A percentile compares a stretch with the other conserved stretches of the same genome.
Evolutionary conservation across 1,140 invertebrate genomes (phyloP).

Genomic region (Bombus pascuorum): DNA sequence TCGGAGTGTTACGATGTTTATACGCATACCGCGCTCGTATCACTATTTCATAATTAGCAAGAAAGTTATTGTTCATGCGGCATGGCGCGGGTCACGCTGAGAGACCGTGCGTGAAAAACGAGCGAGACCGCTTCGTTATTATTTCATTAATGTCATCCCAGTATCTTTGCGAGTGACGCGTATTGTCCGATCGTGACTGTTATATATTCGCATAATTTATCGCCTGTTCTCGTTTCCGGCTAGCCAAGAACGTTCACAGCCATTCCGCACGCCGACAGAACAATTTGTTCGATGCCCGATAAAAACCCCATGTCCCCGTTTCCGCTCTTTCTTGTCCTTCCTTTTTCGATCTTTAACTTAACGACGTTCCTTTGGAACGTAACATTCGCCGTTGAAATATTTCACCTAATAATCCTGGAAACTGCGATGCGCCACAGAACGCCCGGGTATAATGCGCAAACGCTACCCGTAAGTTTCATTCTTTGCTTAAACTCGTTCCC

Average conservation of each 20-base stretch:
- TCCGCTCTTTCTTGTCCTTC: not conserved
- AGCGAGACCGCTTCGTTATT: slow-evolving; percentile 57
- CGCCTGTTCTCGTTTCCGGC: slow-evolving; percentile 18
- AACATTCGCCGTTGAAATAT: not conserved
- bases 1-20: slow-evolving; percentile 70
- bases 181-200: slow-evolving; percentile 32
- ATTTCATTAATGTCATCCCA: slow-evolving; percentile 59
- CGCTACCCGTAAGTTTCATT: not conserved
- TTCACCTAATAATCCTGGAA: not conserved
- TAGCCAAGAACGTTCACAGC: not conserved
- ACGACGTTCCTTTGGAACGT: not conserved
- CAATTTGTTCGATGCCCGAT: not conserved
- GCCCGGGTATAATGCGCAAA: not conserved
- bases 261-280: slow-evolving; percentile 2
- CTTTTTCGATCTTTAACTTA: not conserved
- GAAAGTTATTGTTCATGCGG: slow-evolving; percentile 64
- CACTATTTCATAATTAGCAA: slow-evolving; percentile 75
- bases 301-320: slow-evolving; percentile 1
- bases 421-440: not conserved
- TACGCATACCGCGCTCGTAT: slow-evolving; percentile 64
- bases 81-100: slow-evolving; percentile 41
- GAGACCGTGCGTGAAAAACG: slow-evolving; percentile 58
- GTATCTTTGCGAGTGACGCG: slow-evolving; percentile 29
- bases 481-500: slow-evolving; percentile 10
- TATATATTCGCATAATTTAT: slow-evolving; percentile 37